phyloP scores from a whole-genome alignment of 2,113 vertebrate species.

The Perca schrenkii region DNA sequence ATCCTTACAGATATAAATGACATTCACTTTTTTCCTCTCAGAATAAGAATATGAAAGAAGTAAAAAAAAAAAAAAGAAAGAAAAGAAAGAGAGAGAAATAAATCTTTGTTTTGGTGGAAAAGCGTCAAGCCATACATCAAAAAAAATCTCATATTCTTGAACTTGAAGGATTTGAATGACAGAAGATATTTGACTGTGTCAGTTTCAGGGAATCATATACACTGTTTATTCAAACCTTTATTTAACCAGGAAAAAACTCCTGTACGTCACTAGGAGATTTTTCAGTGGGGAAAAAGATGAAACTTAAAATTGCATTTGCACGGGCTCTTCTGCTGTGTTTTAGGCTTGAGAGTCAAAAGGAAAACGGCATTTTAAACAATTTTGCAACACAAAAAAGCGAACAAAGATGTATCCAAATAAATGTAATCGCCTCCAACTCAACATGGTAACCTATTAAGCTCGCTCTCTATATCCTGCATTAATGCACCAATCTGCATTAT shows the following conservation, averaged over 20 bases:
- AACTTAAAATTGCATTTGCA: conserved; percentile 12
- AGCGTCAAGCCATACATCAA: conserved; percentile 29
- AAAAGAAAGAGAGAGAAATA: conserved; percentile 1
- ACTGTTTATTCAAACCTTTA: no score
- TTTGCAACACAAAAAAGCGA: conserved; percentile 23
- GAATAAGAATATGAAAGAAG: conserved; percentile 2
- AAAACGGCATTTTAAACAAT: conserved; percentile 34
- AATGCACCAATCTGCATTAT: conserved; percentile 73
- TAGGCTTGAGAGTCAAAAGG: not conserved
- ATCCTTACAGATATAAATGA: not conserved
- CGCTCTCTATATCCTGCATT: conserved; percentile 55
- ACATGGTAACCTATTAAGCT: conserved; percentile 56
- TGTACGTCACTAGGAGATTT: not conserved
- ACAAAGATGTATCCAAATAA: conserved; percentile 49
- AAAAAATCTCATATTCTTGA: conserved; percentile 37
- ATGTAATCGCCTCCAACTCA: conserved; percentile 51
- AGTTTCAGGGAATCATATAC: conserved; percentile 6
- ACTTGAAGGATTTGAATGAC: conserved; percentile 32
- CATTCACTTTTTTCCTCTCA: not conserved
- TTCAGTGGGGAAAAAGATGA: conserved; percentile 3
- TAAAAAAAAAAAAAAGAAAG: no score
- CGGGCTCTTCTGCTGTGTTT: conserved; percentile 1
- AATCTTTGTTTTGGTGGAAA: conserved; percentile 27
- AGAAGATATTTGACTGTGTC: conserved; percentile 8
- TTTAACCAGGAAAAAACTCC: no score